Evolutionary conservation across 2,113 vertebrate species (phyloP), one percentile per base, ranked within the genome.

Genomic region (Tychaedon coryphoeus): DNA sequence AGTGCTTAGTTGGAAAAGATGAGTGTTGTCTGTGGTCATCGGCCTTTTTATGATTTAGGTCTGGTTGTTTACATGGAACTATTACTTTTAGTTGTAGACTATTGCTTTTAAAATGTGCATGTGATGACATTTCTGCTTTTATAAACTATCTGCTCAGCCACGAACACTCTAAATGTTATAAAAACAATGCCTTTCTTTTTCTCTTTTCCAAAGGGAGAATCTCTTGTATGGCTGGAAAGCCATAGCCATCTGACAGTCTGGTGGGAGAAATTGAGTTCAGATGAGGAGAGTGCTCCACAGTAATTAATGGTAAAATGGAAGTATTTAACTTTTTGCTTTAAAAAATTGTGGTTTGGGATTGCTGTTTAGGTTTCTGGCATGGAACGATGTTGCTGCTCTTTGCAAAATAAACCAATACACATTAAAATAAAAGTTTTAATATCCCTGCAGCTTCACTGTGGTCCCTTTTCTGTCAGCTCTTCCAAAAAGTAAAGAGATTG

Each of bases 251-350:
- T 42, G 36, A 89, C 48, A 69, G 16, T 73, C 65, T 66, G 57
- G 48, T 91, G 66, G 57, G 61, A 95, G 81, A 90, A 85, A 73
- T 3, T 54, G 85, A 65, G 74, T 95, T 96, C 92, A 96, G 43
- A 82, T 88, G 90, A 79, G 81, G 71, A 75, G 42, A 60, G 14
- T 47, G 29, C 36, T 92, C 50, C 45, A 65, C 34, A 62, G 22
- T 29, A 88, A 64, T 72, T 78, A 53, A 48, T 69, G 28, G 31
- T 22, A 53, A 72, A 91, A 92, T 65, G 67, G 48, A 94, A 90
- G 14, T 24, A 20, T 86, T 93, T 79, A 50, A 66, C 50, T 62
- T 92, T 78, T 93, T 75, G 14, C 34, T 76, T 33, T 73, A 36
- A 78, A 83, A 69, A 73, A 45, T 12, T 48, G 50, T 56, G 17